Conservation (phyloP, 2,888 invertebrate genomes). For the Harmothoe impar region DNA sequence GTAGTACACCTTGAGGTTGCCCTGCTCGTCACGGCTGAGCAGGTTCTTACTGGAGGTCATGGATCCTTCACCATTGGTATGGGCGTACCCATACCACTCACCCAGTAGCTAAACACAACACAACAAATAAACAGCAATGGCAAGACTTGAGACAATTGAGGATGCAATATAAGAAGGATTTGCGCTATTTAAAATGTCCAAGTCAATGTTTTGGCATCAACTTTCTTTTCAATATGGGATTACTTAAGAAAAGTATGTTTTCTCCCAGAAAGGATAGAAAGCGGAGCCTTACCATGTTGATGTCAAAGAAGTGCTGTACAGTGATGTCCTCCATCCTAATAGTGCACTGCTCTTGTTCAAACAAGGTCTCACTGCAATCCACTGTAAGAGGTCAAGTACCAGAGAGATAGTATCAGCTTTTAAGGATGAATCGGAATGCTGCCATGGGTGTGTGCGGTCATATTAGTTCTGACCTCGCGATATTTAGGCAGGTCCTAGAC, state of each 20-base stretch:
- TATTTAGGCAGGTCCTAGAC: too few species aligned
- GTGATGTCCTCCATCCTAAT: constrained; percentile 38
- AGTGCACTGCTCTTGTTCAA: constrained; percentile 24
- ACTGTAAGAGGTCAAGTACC: too few species aligned
- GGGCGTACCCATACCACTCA: constrained; percentile 51
- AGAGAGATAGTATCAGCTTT: neutral
- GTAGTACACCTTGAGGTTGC: constrained; percentile 25
- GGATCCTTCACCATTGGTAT: neutral
- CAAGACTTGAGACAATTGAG: too few species aligned
- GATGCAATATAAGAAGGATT: too few species aligned
- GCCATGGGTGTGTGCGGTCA: too few species aligned
- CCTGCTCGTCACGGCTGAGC: constrained; percentile 36
- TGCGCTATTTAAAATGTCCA: too few species aligned
- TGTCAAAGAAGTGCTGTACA: neutral
- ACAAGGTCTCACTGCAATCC: constrained; percentile 34
- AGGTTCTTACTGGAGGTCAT: constrained; percentile 36
- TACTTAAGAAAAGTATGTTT: too few species aligned
- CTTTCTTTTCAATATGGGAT: too few species aligned
- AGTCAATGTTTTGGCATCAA: too few species aligned
- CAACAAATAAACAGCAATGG: neutral
- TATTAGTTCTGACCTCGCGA: too few species aligned
- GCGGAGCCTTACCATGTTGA: constrained; percentile 37
- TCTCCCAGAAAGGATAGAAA: neutral
- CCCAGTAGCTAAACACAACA: constrained; percentile 5
- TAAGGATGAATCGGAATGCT: neutral